Conservation (phyloP, 2,888 invertebrate genomes). For the Cephus nigrinus region DNA sequence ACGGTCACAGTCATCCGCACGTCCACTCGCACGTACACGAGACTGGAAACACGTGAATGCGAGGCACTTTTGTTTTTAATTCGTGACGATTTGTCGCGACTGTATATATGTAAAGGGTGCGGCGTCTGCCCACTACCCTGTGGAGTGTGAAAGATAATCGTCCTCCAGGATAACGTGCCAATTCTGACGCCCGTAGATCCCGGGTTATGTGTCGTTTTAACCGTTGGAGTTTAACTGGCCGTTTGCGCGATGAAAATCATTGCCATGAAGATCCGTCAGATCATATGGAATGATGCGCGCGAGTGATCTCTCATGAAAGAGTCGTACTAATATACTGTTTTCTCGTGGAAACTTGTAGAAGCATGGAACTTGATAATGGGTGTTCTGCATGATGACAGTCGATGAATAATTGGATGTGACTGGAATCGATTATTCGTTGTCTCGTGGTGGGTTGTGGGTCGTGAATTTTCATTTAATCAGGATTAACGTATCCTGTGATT, state of each 20-base stretch:
- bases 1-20: constrained; percentile 47
- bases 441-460: neutral
- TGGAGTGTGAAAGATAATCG: neutral
- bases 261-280: neutral
- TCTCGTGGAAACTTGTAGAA: neutral
- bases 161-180: neutral
- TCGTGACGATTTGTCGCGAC: neutral
- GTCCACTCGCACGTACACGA: constrained; percentile 51
- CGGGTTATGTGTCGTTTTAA: neutral
- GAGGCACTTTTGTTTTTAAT: neutral
- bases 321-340: neutral
- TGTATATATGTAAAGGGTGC: neutral
- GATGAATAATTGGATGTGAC: neutral
- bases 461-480: neutral
- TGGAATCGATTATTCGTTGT: neutral
- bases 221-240: neutral
- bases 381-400: neutral
- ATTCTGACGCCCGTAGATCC: neutral
- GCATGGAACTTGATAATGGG: neutral
- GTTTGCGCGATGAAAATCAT: neutral
- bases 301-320: neutral
- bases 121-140: neutral
- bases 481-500: neutral
- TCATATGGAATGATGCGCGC: neutral
- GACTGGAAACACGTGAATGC: constrained; percentile 56